Conservation (phyloP, 2,113 vertebrate genomes). For the Pan paniscus region DNA sequence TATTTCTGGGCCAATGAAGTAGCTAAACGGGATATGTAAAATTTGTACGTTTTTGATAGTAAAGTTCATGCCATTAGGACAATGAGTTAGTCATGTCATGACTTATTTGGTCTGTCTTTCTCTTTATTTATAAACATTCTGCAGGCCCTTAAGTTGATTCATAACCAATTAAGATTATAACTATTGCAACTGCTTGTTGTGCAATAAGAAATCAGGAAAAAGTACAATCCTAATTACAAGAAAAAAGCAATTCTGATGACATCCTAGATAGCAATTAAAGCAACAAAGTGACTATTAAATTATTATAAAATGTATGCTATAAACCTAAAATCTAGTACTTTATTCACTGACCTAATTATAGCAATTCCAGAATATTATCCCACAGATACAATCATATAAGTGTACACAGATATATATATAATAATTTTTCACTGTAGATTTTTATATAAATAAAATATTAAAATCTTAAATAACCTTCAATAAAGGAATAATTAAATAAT, state of each 20-base stretch:
- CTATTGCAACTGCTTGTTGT: not conserved
- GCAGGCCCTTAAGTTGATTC: not conserved
- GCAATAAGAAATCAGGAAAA: conserved; percentile 39
- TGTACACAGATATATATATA: not conserved
- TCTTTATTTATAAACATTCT: conserved; percentile 30
- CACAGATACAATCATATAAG: not conserved
- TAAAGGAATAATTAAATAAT: conserved; percentile 4
- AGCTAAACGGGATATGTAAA: not conserved
- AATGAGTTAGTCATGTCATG: not conserved
- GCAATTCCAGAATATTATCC: not conserved
- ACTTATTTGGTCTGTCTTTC: conserved; percentile 7
- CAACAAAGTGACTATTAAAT: conserved; percentile 2
- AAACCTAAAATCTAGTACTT: conserved; percentile 37
- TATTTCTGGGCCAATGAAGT: not conserved
- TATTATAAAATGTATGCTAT: conserved; percentile 3
- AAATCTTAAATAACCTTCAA: not conserved
- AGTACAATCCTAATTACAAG: not conserved
- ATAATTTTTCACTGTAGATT: not conserved
- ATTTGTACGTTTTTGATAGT: not conserved
- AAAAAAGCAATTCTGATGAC: conserved; percentile 19
- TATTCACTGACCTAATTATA: not conserved
- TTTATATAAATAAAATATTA: not conserved
- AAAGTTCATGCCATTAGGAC: not conserved
- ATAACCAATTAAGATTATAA: conserved; percentile 35
- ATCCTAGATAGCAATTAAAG: conserved; percentile 5